Evolutionary conservation across 1,140 invertebrate genomes (phyloP), one percentile per base, ranked within the genome.

Genomic region (Luehdorfia chinensis): DNA sequence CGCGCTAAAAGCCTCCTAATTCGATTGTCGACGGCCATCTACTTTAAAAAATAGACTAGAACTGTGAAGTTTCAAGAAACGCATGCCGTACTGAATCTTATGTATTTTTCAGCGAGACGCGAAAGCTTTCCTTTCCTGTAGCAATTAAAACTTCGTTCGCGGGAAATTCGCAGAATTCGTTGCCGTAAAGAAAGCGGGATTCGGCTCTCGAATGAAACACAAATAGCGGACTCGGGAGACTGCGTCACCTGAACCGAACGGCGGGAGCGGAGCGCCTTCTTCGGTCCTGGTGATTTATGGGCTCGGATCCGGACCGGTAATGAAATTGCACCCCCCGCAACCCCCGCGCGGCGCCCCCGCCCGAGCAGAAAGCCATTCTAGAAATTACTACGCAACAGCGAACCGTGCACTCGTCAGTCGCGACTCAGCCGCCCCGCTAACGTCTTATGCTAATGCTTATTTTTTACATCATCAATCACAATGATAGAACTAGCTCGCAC

Each of bases 211-310:
- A 74, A 71, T 66, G 75, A 73, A 72, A 75, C 69, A 72, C 73
- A 72, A 80, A 75, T 70, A 65, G 65, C 75, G 60, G 67, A 69
- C 68, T 80, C 66, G 72, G 67, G 66, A 62, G 74, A 73, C 60
- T 61, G 73, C 81, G 78, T 85, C 81, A 85, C 81, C 81, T 85
- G 81, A 81, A 73, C 71, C 55, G 60, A 54, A 52, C 62, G 66
- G 44, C n/a, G n/a, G n/a, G n/a, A n/a, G n/a, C n/a, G n/a, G 53
- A 62, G 67, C 69, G 69, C 59, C 73, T 75, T 76, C 77, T 83
- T 84, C 76, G 75, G 76, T 54, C 66, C 65, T 68, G 73, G 78
- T 88, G 89, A 87, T 88, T 89, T 90, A 90, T 90, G 86, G 74
- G 64, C 83, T 66, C 69, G 78, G 78, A 85, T 84, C 84, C 83